A percentile compares a stretch with the other conserved stretches of the same genome.
These are phyloP conservation scores for Drosophila niveifrons DNA, from an alignment of 2,888 invertebrate species.

Conservation along the genomic window DNA sequence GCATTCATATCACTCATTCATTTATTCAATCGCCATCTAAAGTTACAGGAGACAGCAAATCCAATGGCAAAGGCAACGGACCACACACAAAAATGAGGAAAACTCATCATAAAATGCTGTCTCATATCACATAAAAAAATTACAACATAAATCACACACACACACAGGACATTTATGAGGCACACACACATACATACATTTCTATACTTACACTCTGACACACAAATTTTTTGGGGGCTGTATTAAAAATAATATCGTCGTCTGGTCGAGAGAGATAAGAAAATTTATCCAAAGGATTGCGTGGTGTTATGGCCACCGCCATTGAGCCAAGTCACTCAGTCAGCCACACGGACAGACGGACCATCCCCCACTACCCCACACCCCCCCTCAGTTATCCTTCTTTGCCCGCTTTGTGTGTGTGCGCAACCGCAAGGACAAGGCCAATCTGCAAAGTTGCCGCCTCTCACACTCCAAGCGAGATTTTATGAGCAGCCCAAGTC, in stretches of 20 bases:
- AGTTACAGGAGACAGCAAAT: not conserved
- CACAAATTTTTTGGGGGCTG: constrained; percentile 53
- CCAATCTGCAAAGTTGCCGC: constrained; percentile 26
- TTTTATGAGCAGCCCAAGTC: constrained; percentile 77
- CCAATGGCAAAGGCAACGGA: not conserved
- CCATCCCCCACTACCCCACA: too few species aligned
- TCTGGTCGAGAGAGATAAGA: constrained; percentile 85
- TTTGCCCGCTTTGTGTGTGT: constrained; percentile 47
- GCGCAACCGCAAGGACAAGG: constrained; percentile 76
- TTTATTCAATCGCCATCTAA: constrained; percentile 22
- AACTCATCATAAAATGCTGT: constrained; percentile 57
- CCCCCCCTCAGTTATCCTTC: too few species aligned
- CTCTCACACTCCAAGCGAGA: constrained; percentile 14
- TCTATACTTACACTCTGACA: constrained; percentile 25
- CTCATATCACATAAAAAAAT: constrained; percentile 71
- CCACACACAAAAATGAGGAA: constrained; percentile 53
- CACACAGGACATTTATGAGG: constrained; percentile 47
- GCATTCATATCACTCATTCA: constrained; percentile 24
- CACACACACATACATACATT: constrained; percentile 31
- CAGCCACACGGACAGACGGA: constrained; percentile 21
- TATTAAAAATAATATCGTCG: constrained; percentile 85
- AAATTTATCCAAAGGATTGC: constrained; percentile 84
- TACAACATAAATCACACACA: constrained; percentile 74
- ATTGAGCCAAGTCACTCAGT: constrained; percentile 56
- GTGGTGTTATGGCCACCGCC: constrained; percentile 73